phyloP scores from a whole-genome alignment of 2,797 vertebrate genomes.

The Anomalospiza imberbis region DNA sequence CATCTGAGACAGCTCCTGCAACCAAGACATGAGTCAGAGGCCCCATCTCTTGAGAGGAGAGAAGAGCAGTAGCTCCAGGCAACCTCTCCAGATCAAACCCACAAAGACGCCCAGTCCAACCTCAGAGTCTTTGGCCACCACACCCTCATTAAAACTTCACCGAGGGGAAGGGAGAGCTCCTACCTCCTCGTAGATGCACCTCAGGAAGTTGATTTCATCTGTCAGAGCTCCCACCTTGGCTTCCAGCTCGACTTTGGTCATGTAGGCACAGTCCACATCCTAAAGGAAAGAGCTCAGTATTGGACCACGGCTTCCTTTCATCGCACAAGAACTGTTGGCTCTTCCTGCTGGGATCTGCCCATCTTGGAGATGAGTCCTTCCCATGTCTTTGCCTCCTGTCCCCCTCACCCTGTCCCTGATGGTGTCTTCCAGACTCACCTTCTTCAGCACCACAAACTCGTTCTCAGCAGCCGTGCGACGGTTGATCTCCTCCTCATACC shows the following conservation, averaged over 20 bases:
- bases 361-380: neutral
- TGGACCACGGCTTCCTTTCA: neutral
- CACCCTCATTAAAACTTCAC: neutral
- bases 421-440: conserved; percentile 74
- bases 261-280: conserved; percentile 88
- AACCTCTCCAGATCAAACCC: too few relatives aligned
- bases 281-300: neutral
- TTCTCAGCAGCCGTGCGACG: conserved; percentile 90
- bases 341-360: neutral
- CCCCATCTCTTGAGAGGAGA: too few relatives aligned
- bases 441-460: conserved; percentile 95
- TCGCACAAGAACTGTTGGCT: neutral
- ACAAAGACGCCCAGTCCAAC: too few relatives aligned
- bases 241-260: conserved; percentile 88
- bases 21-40: neutral
- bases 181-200: conserved; percentile 84
- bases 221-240: conserved; percentile 82
- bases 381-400: neutral
- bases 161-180: neutral
- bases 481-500: conserved; percentile 95
- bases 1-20: conserved; percentile 80
- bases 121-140: neutral
- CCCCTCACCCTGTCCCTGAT: too few relatives aligned
- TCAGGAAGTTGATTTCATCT: conserved; percentile 86
- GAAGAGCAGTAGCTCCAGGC: too few relatives aligned